Percentiles rank a stretch among this genome's conserved stretches.
Conservation (phyloP, 2,113 vertebrate genomes). For the Sardina pilchardus region DNA sequence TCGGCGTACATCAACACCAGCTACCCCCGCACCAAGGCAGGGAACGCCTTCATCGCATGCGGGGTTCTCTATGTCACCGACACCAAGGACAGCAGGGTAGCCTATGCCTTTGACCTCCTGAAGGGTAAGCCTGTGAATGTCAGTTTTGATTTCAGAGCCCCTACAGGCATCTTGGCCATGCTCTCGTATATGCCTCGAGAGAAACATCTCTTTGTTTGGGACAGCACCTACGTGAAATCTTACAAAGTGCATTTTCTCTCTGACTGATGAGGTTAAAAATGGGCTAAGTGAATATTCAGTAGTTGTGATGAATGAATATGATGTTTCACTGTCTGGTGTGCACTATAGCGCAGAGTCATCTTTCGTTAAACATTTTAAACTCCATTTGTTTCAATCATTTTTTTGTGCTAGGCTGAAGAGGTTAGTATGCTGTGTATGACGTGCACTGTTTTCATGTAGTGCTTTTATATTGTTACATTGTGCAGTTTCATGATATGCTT, state of each 20-base stretch:
- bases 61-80: constrained; percentile 91
- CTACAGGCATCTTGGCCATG: constrained; percentile 87
- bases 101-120: constrained; percentile 88
- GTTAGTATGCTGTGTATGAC: background rate
- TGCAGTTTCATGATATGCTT: background rate
- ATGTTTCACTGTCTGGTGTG: background rate
- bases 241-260: constrained; percentile 80
- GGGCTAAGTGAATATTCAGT: background rate
- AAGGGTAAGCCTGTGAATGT: constrained; percentile 79
- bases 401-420: background rate
- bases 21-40: constrained; percentile 89
- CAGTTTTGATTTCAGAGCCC: constrained; percentile 82
- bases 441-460: background rate
- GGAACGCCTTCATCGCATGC: constrained; percentile 87
- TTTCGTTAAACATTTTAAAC: background rate
- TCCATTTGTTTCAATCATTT: background rate
- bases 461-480: background rate
- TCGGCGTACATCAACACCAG: constrained; percentile 81
- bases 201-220: constrained; percentile 86
- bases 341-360: background rate
- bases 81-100: constrained; percentile 82
- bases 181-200: constrained; percentile 87
- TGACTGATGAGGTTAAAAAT: constrained; percentile 53
- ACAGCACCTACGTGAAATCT: constrained; percentile 79
- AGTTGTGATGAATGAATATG: background rate